A percentile compares a stretch with the other conserved stretches of the same genome.
phyloP scores from a whole-genome alignment of 2,797 vertebrate genomes.

The Dryobates pubescens region DNA sequence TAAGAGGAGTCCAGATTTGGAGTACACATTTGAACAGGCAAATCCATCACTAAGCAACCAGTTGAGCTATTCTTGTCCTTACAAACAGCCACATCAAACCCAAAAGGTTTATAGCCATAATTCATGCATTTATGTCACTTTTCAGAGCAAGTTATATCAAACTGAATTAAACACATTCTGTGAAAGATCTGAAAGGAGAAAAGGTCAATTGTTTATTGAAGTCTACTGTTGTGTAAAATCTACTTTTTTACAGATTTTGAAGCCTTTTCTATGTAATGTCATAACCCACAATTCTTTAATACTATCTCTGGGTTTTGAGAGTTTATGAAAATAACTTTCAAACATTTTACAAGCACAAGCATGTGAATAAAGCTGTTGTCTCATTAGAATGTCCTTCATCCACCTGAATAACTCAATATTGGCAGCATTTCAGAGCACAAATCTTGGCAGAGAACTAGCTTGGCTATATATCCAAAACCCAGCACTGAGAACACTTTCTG shows the following conservation, averaged over 20 bases:
- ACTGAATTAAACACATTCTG: background rate
- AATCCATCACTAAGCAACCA: background rate
- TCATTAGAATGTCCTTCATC: conserved; percentile 18
- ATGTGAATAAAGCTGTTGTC: background rate
- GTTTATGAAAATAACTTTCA: background rate
- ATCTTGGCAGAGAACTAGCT: conserved; percentile 4
- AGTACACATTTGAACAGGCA: fast-evolving
- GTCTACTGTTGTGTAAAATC: background rate
- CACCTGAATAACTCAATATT: background rate
- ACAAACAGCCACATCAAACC: fast-evolving
- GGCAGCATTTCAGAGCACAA: conserved; percentile 30
- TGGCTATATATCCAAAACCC: background rate
- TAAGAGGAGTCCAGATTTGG: background rate
- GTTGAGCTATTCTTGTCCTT: background rate
- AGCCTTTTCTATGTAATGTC: background rate
- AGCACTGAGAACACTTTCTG: background rate
- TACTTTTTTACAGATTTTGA: background rate
- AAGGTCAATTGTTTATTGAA: background rate
- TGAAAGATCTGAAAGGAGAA: background rate
- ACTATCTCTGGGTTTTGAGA: background rate
- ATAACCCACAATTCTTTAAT: background rate
- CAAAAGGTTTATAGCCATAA: background rate
- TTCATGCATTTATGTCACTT: background rate
- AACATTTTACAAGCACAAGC: background rate
- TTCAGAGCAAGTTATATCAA: background rate